Conservation (phyloP, 2,113 vertebrate species). For the Chloebia gouldiae region DNA sequence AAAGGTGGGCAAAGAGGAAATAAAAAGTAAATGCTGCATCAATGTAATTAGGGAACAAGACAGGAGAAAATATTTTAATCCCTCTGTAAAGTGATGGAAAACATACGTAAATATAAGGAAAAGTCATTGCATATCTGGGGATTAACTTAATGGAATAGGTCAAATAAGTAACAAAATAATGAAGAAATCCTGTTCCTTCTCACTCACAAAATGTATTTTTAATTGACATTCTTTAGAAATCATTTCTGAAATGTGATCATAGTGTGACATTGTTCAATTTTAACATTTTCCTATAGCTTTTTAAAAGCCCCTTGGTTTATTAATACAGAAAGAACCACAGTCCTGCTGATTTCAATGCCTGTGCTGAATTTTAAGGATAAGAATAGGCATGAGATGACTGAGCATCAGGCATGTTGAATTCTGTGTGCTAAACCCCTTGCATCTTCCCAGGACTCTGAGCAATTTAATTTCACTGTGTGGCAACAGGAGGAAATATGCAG, state of each 20-base stretch:
- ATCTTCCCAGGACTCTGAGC: background rate
- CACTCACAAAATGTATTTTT: background rate
- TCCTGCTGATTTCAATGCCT: background rate
- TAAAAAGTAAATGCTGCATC: background rate
- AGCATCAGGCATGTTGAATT: background rate
- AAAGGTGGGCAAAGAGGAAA: background rate
- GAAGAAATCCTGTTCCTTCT: background rate
- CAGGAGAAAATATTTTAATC: background rate
- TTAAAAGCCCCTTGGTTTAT: background rate
- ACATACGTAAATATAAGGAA: background rate
- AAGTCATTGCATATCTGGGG: background rate
- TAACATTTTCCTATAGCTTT: background rate
- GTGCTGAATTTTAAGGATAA: background rate
- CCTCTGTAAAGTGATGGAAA: background rate
- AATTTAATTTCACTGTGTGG: background rate
- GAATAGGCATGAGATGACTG: background rate
- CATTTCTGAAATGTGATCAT: background rate
- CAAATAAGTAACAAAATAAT: background rate
- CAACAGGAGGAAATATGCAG: background rate
- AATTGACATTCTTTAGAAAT: background rate
- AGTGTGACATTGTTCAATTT: background rate
- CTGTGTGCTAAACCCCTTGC: background rate
- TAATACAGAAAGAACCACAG: background rate
- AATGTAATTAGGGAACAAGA: background rate
- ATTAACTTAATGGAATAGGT: background rate